phyloP scores from a whole-genome alignment of 2,113 vertebrate genomes.

The Otus sunia region DNA sequence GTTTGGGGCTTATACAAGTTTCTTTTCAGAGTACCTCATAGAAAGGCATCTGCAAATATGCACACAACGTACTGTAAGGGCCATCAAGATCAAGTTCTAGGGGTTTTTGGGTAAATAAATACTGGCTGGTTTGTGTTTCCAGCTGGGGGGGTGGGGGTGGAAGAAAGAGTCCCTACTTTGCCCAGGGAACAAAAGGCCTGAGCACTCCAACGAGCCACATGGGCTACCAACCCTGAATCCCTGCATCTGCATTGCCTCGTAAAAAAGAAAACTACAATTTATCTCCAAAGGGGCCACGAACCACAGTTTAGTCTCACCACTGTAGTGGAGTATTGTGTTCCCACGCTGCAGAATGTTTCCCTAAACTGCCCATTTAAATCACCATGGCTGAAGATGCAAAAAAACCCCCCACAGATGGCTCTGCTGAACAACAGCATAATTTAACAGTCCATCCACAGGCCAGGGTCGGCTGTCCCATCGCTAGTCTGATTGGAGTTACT shows the following conservation, averaged over 20 bases:
- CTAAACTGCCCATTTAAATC: neutral
- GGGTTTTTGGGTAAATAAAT: conserved; percentile 22
- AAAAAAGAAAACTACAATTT: neutral
- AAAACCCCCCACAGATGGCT: neutral
- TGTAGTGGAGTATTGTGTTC: neutral
- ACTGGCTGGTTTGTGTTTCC: conserved; percentile 25
- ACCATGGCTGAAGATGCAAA: neutral
- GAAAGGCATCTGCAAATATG: conserved; percentile 33
- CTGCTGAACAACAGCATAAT: neutral
- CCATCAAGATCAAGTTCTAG: conserved; percentile 37
- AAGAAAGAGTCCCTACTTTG: neutral
- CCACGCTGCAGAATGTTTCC: neutral
- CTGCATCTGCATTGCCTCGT: neutral
- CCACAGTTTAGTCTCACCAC: neutral
- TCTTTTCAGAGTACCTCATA: neutral
- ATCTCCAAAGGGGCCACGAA: neutral
- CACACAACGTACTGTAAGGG: neutral
- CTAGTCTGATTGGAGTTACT: neutral
- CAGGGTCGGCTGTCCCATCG: neutral
- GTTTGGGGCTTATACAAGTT: conserved; percentile 16
- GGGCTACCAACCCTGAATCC: neutral
- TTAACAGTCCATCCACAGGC: neutral
- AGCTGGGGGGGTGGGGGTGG: neutral
- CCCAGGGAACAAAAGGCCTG: conserved; percentile 8
- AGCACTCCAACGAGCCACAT: neutral